Evolutionary conservation across 2,113 vertebrate species (phyloP), one percentile per base, ranked within the genome.

Genomic region (Poicephalus meyeri): DNA sequence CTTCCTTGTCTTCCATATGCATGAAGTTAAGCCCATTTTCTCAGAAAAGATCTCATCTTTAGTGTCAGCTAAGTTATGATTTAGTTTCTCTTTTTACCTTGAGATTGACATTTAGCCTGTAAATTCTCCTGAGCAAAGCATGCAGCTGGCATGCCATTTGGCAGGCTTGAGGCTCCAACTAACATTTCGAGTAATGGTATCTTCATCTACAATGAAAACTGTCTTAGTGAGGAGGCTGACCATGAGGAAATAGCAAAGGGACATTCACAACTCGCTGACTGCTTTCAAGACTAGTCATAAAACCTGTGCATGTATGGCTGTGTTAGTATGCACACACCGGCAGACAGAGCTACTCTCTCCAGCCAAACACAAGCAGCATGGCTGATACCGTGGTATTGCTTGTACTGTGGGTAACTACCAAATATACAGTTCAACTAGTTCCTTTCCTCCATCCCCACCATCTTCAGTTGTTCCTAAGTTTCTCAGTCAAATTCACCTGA

Each of bases 51-150:
- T 55, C 25, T 55, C n/a, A 65, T 79, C 61, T 88, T 86, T 21
- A 49, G 28, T 41, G 25, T 69, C 77, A 89, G 69, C 80, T 95
- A 66, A 81, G 26, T 80, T 64, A 25, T 31, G 52, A 80, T 73
- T 94, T 71, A 64, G 65, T 74, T 93, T 92, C 49, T 94, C 74
- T 56, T 84, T 93, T 92, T 93, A 96, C 95, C 91, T 93, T 81
- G 69, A 95, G 55, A 61, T n/a, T 91, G 47, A 65, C 46, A 13
- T 72, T 89, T 52, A 89, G 84, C 66, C 65, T 49, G 61, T 29
- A 76, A 80, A 74, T 25, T 79, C 72, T 17, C 50, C 60, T 10
- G 58, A 71, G 69, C 73, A 87, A 53, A 91, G 76, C 3, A 3
- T 9, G 65, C 94, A 87, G 84, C 91, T 93, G 84, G 44, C 5